Evolutionary conservation across 2,888 invertebrate genomes (phyloP).

Genomic region (Thumatha senex): DNA sequence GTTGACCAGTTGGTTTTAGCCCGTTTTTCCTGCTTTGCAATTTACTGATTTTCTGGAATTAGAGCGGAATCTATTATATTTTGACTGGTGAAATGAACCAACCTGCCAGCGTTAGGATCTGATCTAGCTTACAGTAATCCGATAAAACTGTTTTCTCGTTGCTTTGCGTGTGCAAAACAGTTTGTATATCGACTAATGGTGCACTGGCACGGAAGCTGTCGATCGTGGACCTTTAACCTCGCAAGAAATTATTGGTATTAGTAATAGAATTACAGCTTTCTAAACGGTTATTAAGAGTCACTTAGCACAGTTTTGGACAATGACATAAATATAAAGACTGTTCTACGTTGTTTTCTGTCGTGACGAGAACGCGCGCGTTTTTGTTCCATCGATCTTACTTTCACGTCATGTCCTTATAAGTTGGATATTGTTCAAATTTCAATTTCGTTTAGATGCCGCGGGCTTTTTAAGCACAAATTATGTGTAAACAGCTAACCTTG

Average conservation of each 20-base stretch:
- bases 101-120: constrained; percentile 20
- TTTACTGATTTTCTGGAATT: constrained; percentile 2
- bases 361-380: constrained; percentile 46
- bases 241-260: constrained; percentile 54
- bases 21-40: too few relatives aligned
- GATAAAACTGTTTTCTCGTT: constrained; percentile 39
- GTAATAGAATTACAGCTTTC: constrained; percentile 67
- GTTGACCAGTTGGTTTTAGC: not conserved
- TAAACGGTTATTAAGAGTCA: constrained; percentile 61
- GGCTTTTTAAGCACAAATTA: constrained; percentile 32
- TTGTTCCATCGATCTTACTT: constrained; percentile 59
- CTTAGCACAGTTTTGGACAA: constrained; percentile 45
- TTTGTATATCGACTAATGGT: constrained; percentile 47
- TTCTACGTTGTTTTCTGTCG: constrained; percentile 31
- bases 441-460: constrained; percentile 56
- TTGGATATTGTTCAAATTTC: constrained; percentile 67
- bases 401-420: constrained; percentile 73
- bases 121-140: constrained; percentile 35
- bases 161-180: constrained; percentile 46
- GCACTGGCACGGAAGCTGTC: constrained; percentile 53
- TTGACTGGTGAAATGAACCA: constrained; percentile 12
- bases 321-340: constrained; percentile 24
- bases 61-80: constrained; percentile 4
- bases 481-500: constrained; percentile 29
- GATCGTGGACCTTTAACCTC: constrained; percentile 55